phyloP scores from a whole-genome alignment of 2,888 invertebrate species.

The Fissipunctia ypsillon region DNA sequence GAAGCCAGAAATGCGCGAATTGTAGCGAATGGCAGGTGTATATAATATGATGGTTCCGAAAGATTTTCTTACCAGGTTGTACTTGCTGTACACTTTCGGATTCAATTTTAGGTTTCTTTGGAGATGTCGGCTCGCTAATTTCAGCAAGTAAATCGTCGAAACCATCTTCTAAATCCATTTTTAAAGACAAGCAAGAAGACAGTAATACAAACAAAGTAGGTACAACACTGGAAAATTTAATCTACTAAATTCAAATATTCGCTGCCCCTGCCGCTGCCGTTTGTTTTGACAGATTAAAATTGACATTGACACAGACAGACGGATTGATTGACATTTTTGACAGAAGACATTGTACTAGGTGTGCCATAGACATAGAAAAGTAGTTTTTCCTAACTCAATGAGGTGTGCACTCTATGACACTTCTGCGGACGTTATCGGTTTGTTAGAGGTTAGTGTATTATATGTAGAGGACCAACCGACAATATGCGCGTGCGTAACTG shows the following conservation, averaged over 20 bases:
- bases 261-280: neutral
- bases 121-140: constrained; percentile 83
- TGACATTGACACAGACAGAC: neutral
- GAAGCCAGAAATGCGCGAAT: neutral
- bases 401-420: no score
- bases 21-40: neutral
- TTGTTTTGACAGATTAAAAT: constrained; percentile 24
- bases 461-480: no score
- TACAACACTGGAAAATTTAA: neutral
- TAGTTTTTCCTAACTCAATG: no score
- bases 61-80: constrained; percentile 74
- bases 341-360: no score
- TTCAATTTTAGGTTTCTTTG: constrained; percentile 81
- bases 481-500: no score
- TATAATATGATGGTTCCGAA: neutral
- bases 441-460: no score
- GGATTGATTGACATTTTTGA: neutral
- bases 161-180: constrained; percentile 86
- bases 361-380: no score
- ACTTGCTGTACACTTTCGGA: constrained; percentile 54
- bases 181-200: neutral
- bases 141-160: constrained; percentile 87
- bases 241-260: constrained; percentile 35
- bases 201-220: no score
- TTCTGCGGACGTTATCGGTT: no score